A percentile compares a stretch with the other conserved stretches of the same genome.
These are phyloP conservation scores for Tenualosa thibaudeaui DNA, from an alignment of 2,797 vertebrate species.

Conservation along the genomic window DNA sequence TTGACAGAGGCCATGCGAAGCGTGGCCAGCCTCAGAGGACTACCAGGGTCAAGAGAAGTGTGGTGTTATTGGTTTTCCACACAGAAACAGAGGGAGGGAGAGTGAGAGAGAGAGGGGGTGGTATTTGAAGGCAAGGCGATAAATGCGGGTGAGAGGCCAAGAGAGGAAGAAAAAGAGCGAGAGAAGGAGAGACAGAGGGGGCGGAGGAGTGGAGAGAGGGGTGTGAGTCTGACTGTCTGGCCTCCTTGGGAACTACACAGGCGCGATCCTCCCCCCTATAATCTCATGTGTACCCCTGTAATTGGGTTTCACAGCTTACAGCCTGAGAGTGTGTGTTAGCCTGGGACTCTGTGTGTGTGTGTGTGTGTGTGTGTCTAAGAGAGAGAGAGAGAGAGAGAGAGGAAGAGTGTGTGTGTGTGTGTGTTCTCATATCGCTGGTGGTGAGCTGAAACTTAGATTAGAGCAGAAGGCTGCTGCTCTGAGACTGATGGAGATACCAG, in stretches of 20 bases:
- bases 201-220: not conserved
- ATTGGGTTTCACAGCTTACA: constrained; percentile 27
- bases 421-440: not conserved
- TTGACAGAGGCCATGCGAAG: constrained; percentile 53
- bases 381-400: too few relatives aligned
- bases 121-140: not conserved
- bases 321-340: not conserved
- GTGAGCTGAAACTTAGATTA: not conserved
- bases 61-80: constrained; percentile 73
- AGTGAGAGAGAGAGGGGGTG: constrained; percentile 32
- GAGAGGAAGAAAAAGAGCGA: not conserved
- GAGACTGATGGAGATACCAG: not conserved
- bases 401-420: not conserved
- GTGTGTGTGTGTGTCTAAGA: too few relatives aligned
- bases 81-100: constrained; percentile 25
- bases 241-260: not conserved
- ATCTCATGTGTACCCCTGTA: not conserved
- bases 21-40: constrained; percentile 23
- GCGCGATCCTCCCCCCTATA: not conserved
- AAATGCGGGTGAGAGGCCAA: too few relatives aligned
- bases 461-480: not conserved
- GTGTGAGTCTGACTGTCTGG: not conserved
- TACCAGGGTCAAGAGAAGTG: constrained; percentile 67
- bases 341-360: not conserved
- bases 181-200: not conserved